phyloP scores from a whole-genome alignment of 2,113 vertebrate species.

The Actenoides hombroni region DNA sequence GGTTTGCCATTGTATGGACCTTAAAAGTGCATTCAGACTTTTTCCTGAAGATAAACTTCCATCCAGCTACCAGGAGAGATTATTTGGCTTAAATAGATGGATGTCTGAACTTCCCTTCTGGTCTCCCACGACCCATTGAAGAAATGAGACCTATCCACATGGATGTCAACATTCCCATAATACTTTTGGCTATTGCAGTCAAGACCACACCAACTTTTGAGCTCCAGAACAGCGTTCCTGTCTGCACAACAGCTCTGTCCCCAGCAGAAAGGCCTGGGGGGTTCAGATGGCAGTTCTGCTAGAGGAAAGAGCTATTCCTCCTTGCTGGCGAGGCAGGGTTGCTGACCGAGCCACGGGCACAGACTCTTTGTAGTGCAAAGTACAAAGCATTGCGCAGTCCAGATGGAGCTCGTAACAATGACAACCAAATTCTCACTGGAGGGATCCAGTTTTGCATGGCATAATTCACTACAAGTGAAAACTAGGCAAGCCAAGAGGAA shows the following conservation, averaged over 20 bases:
- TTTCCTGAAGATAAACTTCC: not conserved
- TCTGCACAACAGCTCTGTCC: not conserved
- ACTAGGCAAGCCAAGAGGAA: constrained; percentile 1
- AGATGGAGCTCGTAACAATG: constrained; percentile 42
- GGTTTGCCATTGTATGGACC: not conserved
- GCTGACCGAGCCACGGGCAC: not conserved
- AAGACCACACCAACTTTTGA: not conserved
- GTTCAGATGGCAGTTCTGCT: not conserved
- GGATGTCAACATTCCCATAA: not conserved
- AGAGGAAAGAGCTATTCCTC: not conserved
- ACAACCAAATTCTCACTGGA: constrained; percentile 47
- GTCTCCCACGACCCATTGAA: not conserved
- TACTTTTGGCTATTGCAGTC: not conserved
- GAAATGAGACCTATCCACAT: not conserved
- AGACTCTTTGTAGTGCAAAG: not conserved
- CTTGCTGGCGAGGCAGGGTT: not conserved
- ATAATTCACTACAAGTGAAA: constrained; percentile 54
- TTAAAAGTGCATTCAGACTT: not conserved
- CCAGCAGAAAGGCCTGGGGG: not conserved
- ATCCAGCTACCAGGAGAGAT: not conserved
- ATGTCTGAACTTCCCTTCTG: not conserved
- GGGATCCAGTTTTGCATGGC: constrained; percentile 35
- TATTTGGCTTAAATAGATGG: not conserved
- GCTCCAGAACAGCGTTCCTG: not conserved
- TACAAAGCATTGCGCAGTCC: constrained; percentile 4